Evolutionary conservation across 2,888 invertebrate species (phyloP).

Genomic region (Drosophila melanocephala): DNA sequence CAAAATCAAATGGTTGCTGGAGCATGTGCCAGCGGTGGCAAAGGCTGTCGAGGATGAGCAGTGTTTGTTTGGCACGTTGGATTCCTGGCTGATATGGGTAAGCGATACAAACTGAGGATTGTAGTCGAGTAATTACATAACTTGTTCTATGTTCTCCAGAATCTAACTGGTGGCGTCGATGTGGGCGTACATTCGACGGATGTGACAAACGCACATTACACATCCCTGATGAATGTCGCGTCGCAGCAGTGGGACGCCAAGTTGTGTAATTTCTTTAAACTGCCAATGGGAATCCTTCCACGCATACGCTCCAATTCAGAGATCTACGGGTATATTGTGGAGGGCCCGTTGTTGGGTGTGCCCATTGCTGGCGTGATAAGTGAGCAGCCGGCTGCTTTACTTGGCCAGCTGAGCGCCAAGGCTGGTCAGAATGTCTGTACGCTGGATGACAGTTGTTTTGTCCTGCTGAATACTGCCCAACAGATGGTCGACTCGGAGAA

Average conservation of each 20-base stretch:
- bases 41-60: constrained; percentile 89
- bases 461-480: constrained; percentile 96
- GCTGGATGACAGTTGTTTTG: constrained; percentile 97
- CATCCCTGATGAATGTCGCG: constrained; percentile 97
- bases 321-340: constrained; percentile 93
- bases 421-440: constrained; percentile 97
- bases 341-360: constrained; percentile 91
- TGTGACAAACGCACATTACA: constrained; percentile 98
- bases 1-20: constrained; percentile 96
- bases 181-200: constrained; percentile 94
- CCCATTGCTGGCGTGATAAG: constrained; percentile 96
- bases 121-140: background rate
- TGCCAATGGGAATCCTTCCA: constrained; percentile 94
- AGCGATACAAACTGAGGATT: constrained; percentile 39
- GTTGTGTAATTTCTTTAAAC: constrained; percentile 94
- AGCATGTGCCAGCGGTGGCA: constrained; percentile 91
- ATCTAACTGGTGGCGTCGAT: constrained; percentile 87
- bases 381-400: constrained; percentile 97
- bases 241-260: constrained; percentile 96
- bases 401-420: constrained; percentile 96
- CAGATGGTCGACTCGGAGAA: constrained; percentile 92
- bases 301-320: constrained; percentile 96
- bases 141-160: constrained; percentile 83
- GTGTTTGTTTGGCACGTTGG: constrained; percentile 95
- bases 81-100: constrained; percentile 98